Conservation (phyloP, 2,888 invertebrate species). For the Stenichneumon culpator region DNA sequence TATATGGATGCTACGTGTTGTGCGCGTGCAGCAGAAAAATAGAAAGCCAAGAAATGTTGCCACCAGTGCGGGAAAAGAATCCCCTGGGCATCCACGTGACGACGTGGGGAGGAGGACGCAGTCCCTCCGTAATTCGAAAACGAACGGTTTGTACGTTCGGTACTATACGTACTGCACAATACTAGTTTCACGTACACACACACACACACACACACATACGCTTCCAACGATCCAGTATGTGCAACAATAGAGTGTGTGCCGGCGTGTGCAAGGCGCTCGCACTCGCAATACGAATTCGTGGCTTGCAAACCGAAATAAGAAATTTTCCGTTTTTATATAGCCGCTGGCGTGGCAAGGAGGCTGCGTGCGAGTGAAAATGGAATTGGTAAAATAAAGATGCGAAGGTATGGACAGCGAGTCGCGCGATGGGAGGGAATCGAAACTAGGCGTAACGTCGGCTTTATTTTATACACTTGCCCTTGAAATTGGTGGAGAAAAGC, state of each 20-base stretch:
- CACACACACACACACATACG: conserved; percentile 23
- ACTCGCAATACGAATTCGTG: conserved; percentile 46
- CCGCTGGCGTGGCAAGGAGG: neutral
- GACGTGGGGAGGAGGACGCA: conserved; percentile 3
- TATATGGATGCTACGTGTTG: conserved; percentile 48
- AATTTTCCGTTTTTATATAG: conserved; percentile 21
- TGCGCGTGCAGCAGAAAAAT: conserved; percentile 31
- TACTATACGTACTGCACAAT: conserved; percentile 23
- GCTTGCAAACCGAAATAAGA: conserved; percentile 61
- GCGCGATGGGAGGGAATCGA: neutral
- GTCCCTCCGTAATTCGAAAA: conserved; percentile 56
- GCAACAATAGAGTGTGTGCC: conserved; percentile 12
- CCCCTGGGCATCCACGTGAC: conserved; percentile 41
- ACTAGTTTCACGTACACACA: neutral
- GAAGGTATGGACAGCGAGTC: neutral
- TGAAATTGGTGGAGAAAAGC: conserved; percentile 3
- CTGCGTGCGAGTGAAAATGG: neutral
- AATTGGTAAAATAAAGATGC: neutral
- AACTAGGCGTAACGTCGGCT: neutral
- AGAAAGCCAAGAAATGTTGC: conserved; percentile 29
- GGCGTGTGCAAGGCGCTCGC: neutral
- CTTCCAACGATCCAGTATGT: conserved; percentile 33
- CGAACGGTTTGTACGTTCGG: conserved; percentile 61
- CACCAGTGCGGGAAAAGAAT: conserved; percentile 32
- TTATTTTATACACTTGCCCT: neutral